Base-by-base conservation (phyloP, 2,888 invertebrate genomes). In the Cotesia congregata region DNA sequence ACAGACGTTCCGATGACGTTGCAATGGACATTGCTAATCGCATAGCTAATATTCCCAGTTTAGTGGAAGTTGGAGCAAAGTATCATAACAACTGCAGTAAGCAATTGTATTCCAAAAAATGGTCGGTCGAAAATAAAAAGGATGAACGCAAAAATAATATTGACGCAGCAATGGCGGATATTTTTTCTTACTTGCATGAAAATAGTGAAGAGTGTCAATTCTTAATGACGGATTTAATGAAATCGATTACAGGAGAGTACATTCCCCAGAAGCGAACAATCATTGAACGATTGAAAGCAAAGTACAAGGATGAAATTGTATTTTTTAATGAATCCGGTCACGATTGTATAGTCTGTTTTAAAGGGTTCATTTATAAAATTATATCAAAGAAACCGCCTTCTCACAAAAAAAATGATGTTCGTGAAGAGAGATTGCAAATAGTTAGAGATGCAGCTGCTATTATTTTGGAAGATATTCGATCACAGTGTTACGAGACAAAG, bases 381-480 rank as follows among this genome's bases (percentile, higher is more conserved):
- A 5, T 75, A 39, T 74, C 75, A n/a, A 41, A 41, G 7, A 60
- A 61, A 17, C 59, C 59, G 40, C 69, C 72, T 69, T 73, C 72
- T 59, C 38, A 68, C 9, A 50, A 64, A 64, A 75, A 75, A 69
- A 73, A 65, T 9, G 2, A 30, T 15, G 20, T 67, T 67, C 3
- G 59, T 67, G 50, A 69, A 68, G 72, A 72, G 67, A 67, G 75
- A 68, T 61, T 71, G 15, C 76, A 71, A 30, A 62, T 73, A 67
- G 71, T 76, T 20, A 5, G 67, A 73, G 70, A 69, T 60, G 76
- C 76, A 20, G 77, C 77, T 67, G 77, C 74, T 41, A 79, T 79
- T 17, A 38, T 75, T 60, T 50, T 72, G 38, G 77, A 77, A 61
- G 77, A 72, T 40, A 78, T 78, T 9, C 72, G 75, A n/a, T 75